Evolutionary conservation across 2,113 vertebrate species (phyloP).

Genomic region (Cyanoliseus patagonus): DNA sequence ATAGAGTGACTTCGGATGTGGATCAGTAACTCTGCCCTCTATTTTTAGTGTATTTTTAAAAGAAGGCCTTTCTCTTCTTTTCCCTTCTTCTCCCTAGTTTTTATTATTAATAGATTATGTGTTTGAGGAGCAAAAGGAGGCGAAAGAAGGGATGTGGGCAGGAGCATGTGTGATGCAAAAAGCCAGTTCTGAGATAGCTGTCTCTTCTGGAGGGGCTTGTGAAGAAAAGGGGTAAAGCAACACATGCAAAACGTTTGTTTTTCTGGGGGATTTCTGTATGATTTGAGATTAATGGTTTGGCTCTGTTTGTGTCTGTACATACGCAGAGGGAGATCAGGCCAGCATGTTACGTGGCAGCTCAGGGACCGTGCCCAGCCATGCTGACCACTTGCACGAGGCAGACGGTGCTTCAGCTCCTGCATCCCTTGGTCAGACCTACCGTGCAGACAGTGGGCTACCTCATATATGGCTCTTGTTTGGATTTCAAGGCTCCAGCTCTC

Average conservation of each 20-base stretch:
- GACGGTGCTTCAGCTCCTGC: not conserved
- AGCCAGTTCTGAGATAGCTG: not conserved
- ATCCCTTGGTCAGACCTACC: not conserved
- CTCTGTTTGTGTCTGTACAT: not conserved
- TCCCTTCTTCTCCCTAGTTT: not conserved
- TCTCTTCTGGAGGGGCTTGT: not conserved
- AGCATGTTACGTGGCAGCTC: rapidly evolving
- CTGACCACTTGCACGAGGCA: not conserved
- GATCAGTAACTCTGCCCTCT: not conserved
- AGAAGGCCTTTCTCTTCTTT: not conserved
- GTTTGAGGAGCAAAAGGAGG: not conserved
- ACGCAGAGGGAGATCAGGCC: not conserved
- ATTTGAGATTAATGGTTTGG: not conserved
- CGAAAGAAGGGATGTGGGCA: not conserved
- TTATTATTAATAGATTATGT: not conserved
- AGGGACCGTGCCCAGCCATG: not conserved
- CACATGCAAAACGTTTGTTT: not conserved
- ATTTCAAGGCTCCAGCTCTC: not conserved
- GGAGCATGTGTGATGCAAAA: not conserved
- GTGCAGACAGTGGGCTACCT: not conserved
- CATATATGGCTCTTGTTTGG: not conserved
- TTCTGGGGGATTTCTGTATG: not conserved
- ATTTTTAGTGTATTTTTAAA: not conserved
- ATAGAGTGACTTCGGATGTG: not conserved
- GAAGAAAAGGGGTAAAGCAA: not conserved